Percentiles rank a stretch among this genome's conserved stretches.
Conservation (phyloP, 2,888 invertebrate genomes). For the Marronus borbonicus region DNA sequence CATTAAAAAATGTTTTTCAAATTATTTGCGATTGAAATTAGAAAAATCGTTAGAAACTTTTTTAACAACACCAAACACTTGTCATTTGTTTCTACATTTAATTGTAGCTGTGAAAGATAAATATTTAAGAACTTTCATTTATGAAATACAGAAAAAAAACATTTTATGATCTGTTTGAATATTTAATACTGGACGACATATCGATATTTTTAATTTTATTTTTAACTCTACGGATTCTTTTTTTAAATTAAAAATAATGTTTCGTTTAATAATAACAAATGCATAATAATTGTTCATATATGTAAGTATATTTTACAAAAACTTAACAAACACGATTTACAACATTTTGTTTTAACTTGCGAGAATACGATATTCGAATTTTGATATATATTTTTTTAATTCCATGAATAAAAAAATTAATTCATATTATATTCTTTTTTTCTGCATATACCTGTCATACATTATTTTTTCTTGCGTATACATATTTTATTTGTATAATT, state of each 20-base stretch:
- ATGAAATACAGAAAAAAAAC: too few relatives aligned
- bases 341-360: slow-evolving; percentile 5
- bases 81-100: too few relatives aligned
- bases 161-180: too few relatives aligned
- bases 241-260: not conserved
- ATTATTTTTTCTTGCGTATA: slow-evolving; percentile 56
- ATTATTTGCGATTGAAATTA: too few relatives aligned
- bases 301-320: slow-evolving; percentile 47
- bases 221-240: not conserved
- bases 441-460: slow-evolving; percentile 33
- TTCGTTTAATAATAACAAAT: slow-evolving; percentile 24
- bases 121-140: too few relatives aligned
- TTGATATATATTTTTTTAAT: slow-evolving; percentile 35
- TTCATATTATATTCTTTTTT: not conserved
- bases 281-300: slow-evolving; percentile 43
- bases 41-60: too few relatives aligned
- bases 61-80: too few relatives aligned
- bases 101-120: too few relatives aligned
- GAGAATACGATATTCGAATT: slow-evolving; percentile 48
- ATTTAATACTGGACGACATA: slow-evolving; percentile 13
- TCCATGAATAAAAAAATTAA: too few relatives aligned
- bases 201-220: not conserved
- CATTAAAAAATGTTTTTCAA: too few relatives aligned
- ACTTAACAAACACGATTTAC: slow-evolving; percentile 41
- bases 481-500: slow-evolving; percentile 50